These are phyloP conservation scores for Gnathonemus longibarbis DNA, from an alignment of 2,113 vertebrate genomes.

Conservation along the genomic window DNA sequence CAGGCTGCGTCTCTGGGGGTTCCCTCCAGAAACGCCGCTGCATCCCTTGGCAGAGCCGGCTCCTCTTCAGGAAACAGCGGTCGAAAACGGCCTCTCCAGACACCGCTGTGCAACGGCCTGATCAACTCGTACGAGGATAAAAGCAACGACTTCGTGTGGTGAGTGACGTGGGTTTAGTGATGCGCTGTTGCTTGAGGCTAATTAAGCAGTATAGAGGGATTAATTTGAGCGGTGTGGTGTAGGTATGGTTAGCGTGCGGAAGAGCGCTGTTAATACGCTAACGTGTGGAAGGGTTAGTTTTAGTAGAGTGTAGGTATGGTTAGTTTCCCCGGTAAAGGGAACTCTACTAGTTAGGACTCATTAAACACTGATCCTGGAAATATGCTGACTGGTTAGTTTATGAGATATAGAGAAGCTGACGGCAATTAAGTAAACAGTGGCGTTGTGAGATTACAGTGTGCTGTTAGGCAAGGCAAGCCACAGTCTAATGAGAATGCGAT, in stretches of 20 bases:
- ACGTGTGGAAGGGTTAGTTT: background rate
- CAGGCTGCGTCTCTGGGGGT: slow-evolving; percentile 47
- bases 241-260: background rate
- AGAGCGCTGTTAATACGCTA: background rate
- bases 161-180: slow-evolving; percentile 36
- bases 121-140: slow-evolving; percentile 95
- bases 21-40: slow-evolving; percentile 42
- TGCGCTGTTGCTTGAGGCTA: background rate
- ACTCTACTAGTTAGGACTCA: background rate
- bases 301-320: background rate
- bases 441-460: background rate
- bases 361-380: background rate
- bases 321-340: background rate
- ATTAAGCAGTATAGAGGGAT: background rate
- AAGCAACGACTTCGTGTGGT: slow-evolving; percentile 98
- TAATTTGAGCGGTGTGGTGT: background rate
- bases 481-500: background rate
- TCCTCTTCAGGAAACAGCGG: slow-evolving; percentile 45
- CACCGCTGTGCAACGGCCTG: slow-evolving; percentile 87
- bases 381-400: background rate
- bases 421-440: background rate
- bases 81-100: slow-evolving; percentile 78
- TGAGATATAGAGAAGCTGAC: background rate
- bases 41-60: slow-evolving; percentile 51
- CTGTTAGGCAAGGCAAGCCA: background rate